Conservation (phyloP, 2,888 invertebrate species). For the Heptascelio sp. region DNA sequence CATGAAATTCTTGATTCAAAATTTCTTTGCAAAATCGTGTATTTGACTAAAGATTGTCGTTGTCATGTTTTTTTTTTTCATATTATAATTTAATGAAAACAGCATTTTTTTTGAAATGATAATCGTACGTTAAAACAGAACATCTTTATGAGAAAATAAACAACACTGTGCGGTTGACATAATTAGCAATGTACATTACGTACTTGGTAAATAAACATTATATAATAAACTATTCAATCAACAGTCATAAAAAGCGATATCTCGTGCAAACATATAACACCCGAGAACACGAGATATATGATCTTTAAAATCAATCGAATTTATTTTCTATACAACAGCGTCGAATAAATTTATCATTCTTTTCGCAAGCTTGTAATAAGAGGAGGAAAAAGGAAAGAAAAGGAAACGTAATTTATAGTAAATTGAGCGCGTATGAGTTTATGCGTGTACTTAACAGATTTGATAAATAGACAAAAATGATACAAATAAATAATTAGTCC, state of each 20-base stretch:
- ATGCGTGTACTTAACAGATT: slow-evolving; percentile 15
- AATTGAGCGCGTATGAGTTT: slow-evolving; percentile 1
- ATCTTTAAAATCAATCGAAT: slow-evolving; percentile 6
- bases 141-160: no score
- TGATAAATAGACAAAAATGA: slow-evolving; percentile 38
- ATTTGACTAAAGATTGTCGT: no score
- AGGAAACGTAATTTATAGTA: slow-evolving; percentile 28
- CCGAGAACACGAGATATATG: background rate
- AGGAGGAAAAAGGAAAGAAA: no score
- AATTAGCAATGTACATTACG: no score
- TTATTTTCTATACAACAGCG: background rate
- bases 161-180: no score
- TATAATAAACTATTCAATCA: slow-evolving; percentile 24
- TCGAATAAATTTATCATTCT: slow-evolving; percentile 19
- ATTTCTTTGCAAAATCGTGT: no score
- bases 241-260: slow-evolving; percentile 8
- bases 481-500: slow-evolving; percentile 48
- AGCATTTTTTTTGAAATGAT: no score
- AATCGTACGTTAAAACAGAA: no score
- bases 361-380: background rate
- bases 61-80: no score
- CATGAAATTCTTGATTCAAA: no score
- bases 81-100: no score
- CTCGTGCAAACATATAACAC: slow-evolving; percentile 2
- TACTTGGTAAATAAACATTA: slow-evolving; percentile 1